phyloP scores from a whole-genome alignment of 2,113 vertebrate genomes.

The Perca fluviatilis region DNA sequence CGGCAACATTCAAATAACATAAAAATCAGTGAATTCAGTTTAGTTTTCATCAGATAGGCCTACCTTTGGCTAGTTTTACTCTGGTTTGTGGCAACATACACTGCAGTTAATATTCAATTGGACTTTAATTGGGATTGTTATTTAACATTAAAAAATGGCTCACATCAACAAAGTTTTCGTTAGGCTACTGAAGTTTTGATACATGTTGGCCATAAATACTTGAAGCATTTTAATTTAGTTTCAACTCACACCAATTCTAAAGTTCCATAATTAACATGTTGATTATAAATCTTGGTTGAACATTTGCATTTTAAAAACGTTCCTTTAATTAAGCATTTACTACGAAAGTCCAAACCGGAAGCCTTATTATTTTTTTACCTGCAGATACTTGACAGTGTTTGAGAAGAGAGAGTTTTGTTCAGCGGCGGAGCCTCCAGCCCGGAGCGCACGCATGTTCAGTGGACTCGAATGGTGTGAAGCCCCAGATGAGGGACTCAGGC shows the following conservation, averaged over 20 bases:
- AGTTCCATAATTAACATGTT: not conserved
- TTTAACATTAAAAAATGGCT: no score
- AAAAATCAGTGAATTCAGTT: not conserved
- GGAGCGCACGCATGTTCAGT: slow-evolving; percentile 74
- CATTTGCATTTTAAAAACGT: not conserved
- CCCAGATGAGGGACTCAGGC: slow-evolving; percentile 83
- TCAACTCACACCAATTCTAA: not conserved
- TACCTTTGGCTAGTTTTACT: not conserved
- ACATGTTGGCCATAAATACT: no score
- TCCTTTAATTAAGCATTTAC: not conserved
- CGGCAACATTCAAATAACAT: not conserved
- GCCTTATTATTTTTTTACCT: rapidly evolving
- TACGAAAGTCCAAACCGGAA: slow-evolving; percentile 61
- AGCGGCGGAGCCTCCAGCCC: slow-evolving; percentile 60
- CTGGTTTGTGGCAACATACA: not conserved
- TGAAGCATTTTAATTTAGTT: not conserved
- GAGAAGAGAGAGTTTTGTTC: slow-evolving; percentile 62
- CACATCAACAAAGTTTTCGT: not conserved
- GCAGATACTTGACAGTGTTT: slow-evolving; percentile 4
- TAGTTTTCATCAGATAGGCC: not conserved
- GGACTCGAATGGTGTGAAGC: slow-evolving; percentile 68
- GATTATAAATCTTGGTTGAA: not conserved
- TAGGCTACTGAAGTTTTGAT: not conserved
- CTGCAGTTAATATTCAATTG: not conserved
- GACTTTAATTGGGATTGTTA: not conserved